Conservation (phyloP, 2,797 vertebrate species). For the Alosa sapidissima region DNA sequence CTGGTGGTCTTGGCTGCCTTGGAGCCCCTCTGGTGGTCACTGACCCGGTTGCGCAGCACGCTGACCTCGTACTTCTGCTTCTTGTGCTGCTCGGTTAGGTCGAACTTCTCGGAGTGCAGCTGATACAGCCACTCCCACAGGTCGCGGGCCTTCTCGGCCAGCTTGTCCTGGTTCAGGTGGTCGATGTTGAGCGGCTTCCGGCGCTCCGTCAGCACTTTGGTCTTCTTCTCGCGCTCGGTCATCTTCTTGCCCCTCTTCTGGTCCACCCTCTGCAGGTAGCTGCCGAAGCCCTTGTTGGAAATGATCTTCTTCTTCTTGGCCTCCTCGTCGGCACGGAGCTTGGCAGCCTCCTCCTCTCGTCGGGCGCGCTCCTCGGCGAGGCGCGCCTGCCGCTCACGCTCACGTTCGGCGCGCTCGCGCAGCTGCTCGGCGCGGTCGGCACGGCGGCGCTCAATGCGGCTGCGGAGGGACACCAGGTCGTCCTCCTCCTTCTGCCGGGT, state of each 20-base stretch:
- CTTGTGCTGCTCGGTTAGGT: conserved; percentile 74
- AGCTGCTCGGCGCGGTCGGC: conserved; percentile 75
- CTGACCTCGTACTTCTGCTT: conserved; percentile 79
- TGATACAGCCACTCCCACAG: conserved; percentile 75
- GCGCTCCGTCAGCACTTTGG: conserved; percentile 74
- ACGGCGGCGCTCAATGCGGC: conserved; percentile 73
- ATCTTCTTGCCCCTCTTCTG: conserved; percentile 80
- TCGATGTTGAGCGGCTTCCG: conserved; percentile 78
- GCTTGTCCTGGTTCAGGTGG: conserved; percentile 77
- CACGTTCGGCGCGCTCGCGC: conserved; percentile 68
- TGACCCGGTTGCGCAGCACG: conserved; percentile 76
- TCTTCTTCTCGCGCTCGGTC: conserved; percentile 80
- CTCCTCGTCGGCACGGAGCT: conserved; percentile 73
- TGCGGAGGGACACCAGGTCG: conserved; percentile 70
- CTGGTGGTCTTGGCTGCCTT: conserved; percentile 67
- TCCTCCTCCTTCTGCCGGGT: conserved; percentile 81
- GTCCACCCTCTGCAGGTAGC: conserved; percentile 79
- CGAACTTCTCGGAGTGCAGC: conserved; percentile 78
- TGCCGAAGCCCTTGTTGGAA: conserved; percentile 76
- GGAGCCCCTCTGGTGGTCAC: conserved; percentile 75
- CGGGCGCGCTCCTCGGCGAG: conserved; percentile 68
- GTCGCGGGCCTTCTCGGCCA: conserved; percentile 75
- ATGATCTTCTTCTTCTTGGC: conserved; percentile 79
- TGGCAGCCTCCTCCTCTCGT: conserved; percentile 75
- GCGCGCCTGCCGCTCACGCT: conserved; percentile 66